Conservation (phyloP, 2,888 invertebrate species). For the Abrostola tripartita region DNA sequence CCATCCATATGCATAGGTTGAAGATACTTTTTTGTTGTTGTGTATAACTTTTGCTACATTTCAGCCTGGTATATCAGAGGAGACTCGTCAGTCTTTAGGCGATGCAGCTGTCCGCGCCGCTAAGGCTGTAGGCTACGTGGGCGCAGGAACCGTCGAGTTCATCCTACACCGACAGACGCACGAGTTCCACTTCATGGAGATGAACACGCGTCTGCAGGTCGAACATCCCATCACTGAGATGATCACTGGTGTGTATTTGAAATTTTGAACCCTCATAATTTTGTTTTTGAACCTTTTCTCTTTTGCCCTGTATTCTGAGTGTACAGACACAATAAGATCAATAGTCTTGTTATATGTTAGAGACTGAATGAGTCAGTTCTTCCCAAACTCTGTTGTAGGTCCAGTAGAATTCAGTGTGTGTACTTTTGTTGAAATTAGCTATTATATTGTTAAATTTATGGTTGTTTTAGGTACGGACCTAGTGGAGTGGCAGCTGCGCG, state of each 20-base stretch:
- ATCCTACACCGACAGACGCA: conserved; percentile 95
- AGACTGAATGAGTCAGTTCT: too few relatives aligned
- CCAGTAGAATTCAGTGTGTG: too few relatives aligned
- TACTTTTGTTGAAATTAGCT: too few relatives aligned
- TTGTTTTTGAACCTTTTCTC: too few relatives aligned
- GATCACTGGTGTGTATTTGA: conserved; percentile 91
- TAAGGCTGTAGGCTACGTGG: conserved; percentile 98
- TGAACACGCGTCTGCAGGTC: conserved; percentile 99
- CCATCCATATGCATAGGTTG: too few relatives aligned
- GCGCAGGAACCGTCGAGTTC: conserved; percentile 99
- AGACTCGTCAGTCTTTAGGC: conserved; percentile 93
- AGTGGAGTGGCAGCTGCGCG: conserved; percentile 98
- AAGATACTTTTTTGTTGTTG: too few relatives aligned
- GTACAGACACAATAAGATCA: too few relatives aligned
- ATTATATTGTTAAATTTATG: too few relatives aligned
- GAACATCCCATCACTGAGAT: conserved; percentile 99
- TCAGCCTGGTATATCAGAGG: conserved; percentile 94
- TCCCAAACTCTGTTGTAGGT: too few relatives aligned
- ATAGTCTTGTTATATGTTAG: too few relatives aligned
- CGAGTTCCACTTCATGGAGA: conserved; percentile 99
- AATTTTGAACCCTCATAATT: too few relatives aligned
- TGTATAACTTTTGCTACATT: conserved; percentile 13
- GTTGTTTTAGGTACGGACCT: conserved; percentile 92
- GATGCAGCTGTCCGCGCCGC: conserved; percentile 98
- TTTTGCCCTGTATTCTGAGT: too few relatives aligned